Evolutionary conservation across 2,113 vertebrate genomes (phyloP).

Genomic region (Ahaetulla prasina): DNA sequence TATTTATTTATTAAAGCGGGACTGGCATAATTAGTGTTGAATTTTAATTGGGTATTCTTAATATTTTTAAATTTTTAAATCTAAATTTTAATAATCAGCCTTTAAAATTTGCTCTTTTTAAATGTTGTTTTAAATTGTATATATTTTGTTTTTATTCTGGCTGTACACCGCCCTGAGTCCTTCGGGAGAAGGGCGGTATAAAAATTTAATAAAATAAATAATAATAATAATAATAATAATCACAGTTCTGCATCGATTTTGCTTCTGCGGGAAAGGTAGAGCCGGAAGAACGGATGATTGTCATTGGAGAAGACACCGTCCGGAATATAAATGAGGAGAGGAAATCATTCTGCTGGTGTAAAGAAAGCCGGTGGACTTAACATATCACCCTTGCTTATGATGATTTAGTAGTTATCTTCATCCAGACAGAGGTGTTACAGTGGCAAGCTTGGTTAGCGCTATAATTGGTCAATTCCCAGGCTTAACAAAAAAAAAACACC

Average conservation of each 20-base stretch:
- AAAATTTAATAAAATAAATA: too few species aligned
- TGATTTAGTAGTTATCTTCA: constrained; percentile 57
- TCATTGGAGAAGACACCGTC: background rate
- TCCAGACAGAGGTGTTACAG: constrained; percentile 49
- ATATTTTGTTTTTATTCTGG: too few species aligned
- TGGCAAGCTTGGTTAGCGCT: constrained; percentile 52
- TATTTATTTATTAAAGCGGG: too few species aligned
- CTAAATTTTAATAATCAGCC: too few species aligned
- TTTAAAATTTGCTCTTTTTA: too few species aligned
- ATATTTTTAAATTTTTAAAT: too few species aligned
- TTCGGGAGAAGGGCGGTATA: too few species aligned
- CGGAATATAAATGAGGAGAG: constrained; percentile 26
- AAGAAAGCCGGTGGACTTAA: constrained; percentile 26
- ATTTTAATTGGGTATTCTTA: too few species aligned
- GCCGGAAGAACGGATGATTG: constrained; percentile 3
- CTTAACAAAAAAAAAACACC: constrained; percentile 45
- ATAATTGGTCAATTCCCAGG: constrained; percentile 56
- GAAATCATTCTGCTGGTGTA: constrained; percentile 29
- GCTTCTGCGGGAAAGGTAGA: background rate
- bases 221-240: too few species aligned
- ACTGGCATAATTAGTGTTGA: too few species aligned
- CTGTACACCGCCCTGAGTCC: too few species aligned
- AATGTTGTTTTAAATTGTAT: too few species aligned
- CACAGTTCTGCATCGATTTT: constrained; percentile 2
- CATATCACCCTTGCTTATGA: constrained; percentile 24